phyloP scores from a whole-genome alignment of 2,113 vertebrate species.

The Spea multiplicata region DNA sequence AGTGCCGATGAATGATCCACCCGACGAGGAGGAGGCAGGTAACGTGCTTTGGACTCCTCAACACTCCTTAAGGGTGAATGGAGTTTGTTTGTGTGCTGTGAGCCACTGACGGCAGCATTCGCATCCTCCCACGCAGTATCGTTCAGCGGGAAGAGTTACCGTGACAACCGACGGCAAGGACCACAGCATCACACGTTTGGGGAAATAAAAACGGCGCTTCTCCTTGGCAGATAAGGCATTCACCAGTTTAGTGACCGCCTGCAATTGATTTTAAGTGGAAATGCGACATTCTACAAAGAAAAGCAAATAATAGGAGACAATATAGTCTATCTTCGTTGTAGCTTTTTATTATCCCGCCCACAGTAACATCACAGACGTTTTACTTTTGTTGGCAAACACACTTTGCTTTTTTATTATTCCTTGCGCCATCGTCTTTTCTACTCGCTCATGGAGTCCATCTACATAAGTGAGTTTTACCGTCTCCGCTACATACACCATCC shows the following conservation, averaged over 20 bases:
- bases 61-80: slow-evolving; percentile 10
- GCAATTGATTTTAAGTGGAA: background rate
- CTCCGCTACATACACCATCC: background rate
- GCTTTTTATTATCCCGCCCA: too few relatives aligned
- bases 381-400: too few relatives aligned
- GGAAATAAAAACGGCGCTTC: background rate
- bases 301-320: too few relatives aligned
- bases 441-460: background rate
- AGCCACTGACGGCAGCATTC: slow-evolving; percentile 39
- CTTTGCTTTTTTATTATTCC: too few relatives aligned
- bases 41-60: background rate
- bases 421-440: too few relatives aligned
- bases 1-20: background rate
- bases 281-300: too few relatives aligned
- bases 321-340: too few relatives aligned
- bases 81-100: slow-evolving; percentile 41
- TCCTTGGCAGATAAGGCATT: background rate
- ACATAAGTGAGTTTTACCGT: background rate
- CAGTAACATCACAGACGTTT: too few relatives aligned
- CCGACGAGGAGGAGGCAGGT: background rate
- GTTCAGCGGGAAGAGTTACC: slow-evolving; percentile 34
- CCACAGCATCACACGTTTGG: slow-evolving; percentile 11
- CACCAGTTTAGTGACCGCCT: background rate
- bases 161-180: slow-evolving; percentile 41
- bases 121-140: slow-evolving; percentile 41